Evolutionary conservation across 2,797 vertebrate genomes (phyloP).

Genomic region (Parotocinclus haroldoi): DNA sequence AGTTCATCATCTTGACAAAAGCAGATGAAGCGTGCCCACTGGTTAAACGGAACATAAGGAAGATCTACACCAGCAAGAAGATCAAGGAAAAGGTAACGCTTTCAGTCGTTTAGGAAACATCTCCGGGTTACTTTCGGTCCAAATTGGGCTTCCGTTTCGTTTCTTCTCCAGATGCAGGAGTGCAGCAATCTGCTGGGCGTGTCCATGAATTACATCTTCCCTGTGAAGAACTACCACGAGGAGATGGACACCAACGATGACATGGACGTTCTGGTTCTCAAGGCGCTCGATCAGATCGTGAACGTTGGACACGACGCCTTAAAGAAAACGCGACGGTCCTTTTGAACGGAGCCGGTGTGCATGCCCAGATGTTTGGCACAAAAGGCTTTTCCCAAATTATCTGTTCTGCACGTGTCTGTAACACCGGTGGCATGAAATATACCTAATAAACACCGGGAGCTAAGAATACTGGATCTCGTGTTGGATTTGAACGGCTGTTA

Average conservation of each 20-base stretch:
- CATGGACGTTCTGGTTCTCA: slow-evolving; percentile 33
- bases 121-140: background rate
- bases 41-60: slow-evolving; percentile 22
- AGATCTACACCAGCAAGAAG: background rate
- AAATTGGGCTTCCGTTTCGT: background rate
- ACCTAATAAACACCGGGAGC: no score
- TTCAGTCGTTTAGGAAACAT: background rate
- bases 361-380: no score
- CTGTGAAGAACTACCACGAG: slow-evolving; percentile 42
- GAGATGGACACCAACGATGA: slow-evolving; percentile 21
- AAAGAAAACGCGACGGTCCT: no score
- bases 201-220: slow-evolving; percentile 27
- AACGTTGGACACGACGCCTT: slow-evolving; percentile 3
- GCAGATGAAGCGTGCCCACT: slow-evolving; percentile 20
- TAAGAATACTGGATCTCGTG: no score
- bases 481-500: no score
- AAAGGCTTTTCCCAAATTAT: no score
- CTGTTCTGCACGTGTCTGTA: no score
- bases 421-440: no score
- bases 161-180: slow-evolving; percentile 23
- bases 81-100: slow-evolving; percentile 38
- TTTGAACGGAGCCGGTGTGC: no score
- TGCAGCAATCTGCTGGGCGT: slow-evolving; percentile 22
- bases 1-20: slow-evolving; percentile 25
- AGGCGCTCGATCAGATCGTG: slow-evolving; percentile 28